These are phyloP conservation scores for Sakesphorus luctuosus DNA, from an alignment of 2,113 vertebrate species.

Conservation along the genomic window DNA sequence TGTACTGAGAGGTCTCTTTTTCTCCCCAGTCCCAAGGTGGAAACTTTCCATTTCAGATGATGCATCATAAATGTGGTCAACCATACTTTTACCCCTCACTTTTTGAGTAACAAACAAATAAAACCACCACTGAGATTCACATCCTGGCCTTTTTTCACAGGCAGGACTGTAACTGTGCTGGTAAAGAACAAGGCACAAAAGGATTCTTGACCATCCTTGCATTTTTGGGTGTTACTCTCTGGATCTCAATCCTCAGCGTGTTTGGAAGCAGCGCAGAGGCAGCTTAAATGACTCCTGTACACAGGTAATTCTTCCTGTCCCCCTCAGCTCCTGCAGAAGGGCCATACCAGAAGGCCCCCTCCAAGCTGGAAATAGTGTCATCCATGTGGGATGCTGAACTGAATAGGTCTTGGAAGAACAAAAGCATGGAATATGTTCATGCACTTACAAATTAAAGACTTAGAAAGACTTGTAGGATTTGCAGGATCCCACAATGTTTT, in stretches of 20 bases:
- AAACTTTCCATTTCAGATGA: neutral
- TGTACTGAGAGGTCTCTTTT: neutral
- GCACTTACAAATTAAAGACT: neutral
- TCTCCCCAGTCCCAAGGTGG: neutral
- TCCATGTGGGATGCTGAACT: neutral
- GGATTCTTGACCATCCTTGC: neutral
- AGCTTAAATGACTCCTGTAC: neutral
- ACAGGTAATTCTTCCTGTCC: neutral
- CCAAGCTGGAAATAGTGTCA: neutral
- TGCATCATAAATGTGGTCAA: neutral
- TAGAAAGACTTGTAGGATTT: neutral
- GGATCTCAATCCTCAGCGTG: neutral
- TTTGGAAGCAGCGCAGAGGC: neutral
- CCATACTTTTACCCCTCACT: no score
- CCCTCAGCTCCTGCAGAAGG: neutral
- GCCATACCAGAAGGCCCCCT: neutral
- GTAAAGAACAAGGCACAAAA: neutral
- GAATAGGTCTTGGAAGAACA: rapidly evolving
- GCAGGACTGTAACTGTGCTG: neutral
- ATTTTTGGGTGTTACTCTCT: neutral
- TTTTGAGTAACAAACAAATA: neutral
- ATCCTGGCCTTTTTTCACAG: neutral
- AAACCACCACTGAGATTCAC: neutral
- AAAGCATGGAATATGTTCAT: neutral
- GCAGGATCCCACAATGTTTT: neutral